These are phyloP conservation scores for Eriocheir sinensis DNA, from an alignment of 1,140 invertebrate species.

Conservation along the genomic window DNA sequence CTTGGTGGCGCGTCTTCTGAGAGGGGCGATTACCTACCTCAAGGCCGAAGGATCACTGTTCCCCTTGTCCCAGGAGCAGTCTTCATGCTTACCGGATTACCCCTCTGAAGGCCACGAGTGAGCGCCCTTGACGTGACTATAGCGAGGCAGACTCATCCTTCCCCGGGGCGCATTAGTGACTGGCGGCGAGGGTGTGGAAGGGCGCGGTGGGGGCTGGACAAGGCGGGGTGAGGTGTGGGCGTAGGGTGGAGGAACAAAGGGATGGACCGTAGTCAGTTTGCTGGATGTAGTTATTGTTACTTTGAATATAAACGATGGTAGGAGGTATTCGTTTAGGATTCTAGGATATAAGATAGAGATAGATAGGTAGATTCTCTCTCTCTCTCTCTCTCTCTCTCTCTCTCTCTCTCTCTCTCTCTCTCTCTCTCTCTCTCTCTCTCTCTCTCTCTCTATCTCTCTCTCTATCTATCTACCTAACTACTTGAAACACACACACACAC, in stretches of 20 bases:
- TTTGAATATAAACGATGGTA: not conserved
- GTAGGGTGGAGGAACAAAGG: not conserved
- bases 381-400: slow-evolving; percentile 19
- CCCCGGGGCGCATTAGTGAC: not conserved
- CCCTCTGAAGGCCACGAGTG: not conserved
- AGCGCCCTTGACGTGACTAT: not conserved
- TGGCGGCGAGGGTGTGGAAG: not conserved
- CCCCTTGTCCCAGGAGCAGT: not conserved
- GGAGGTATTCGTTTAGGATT: too few species aligned
- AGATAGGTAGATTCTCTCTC: not conserved
- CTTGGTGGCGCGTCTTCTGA: not conserved
- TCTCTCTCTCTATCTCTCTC: slow-evolving; percentile 2
- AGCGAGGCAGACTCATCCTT: not conserved
- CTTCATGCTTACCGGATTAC: not conserved
- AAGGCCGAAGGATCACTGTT: not conserved
- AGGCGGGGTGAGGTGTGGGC: not conserved
- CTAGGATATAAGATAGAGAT: too few species aligned
- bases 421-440: slow-evolving; percentile 20
- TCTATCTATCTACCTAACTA: not conserved
- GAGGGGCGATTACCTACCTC: not conserved
- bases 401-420: slow-evolving; percentile 22
- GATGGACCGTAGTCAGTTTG: not conserved
- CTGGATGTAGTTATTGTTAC: not conserved
- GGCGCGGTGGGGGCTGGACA: not conserved
- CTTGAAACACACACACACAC: too few species aligned